phyloP scores from a whole-genome alignment of 2,113 vertebrate genomes.

The Peromyscus leucopus region DNA sequence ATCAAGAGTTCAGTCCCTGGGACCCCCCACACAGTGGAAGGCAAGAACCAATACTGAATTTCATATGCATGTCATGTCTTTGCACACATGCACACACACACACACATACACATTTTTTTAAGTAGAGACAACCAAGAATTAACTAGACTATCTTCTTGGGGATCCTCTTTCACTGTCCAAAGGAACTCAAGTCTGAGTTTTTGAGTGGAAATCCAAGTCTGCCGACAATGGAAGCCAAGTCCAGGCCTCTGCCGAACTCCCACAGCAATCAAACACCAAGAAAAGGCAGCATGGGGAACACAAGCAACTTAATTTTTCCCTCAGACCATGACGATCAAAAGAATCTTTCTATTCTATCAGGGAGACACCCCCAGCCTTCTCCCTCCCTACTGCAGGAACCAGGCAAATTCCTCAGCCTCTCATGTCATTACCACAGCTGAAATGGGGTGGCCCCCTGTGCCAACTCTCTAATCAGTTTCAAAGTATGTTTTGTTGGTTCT shows the following conservation, averaged over 20 bases:
- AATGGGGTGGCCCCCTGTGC: constrained; percentile 64
- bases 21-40: not conserved
- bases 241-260: constrained; percentile 26
- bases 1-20: not conserved
- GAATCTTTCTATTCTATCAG: constrained; percentile 36
- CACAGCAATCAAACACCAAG: constrained; percentile 39
- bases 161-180: not conserved
- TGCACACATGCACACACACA: not conserved
- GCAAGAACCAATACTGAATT: not conserved
- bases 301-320: not conserved
- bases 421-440: constrained; percentile 38
- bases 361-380: not conserved
- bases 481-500: constrained; percentile 80
- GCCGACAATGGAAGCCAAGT: constrained; percentile 31
- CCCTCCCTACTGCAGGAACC: constrained; percentile 2
- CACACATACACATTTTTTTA: not conserved
- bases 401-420: constrained; percentile 58
- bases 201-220: not conserved
- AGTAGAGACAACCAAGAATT: constrained; percentile 8
- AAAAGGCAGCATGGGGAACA: constrained; percentile 42
- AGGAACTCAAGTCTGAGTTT: not conserved
- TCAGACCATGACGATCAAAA: constrained; percentile 63
- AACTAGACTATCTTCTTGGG: constrained; percentile 2
- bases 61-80: not conserved
- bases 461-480: constrained; percentile 77